phyloP scores from a whole-genome alignment of 2,888 invertebrate species.

The Agriotes lineatus region DNA sequence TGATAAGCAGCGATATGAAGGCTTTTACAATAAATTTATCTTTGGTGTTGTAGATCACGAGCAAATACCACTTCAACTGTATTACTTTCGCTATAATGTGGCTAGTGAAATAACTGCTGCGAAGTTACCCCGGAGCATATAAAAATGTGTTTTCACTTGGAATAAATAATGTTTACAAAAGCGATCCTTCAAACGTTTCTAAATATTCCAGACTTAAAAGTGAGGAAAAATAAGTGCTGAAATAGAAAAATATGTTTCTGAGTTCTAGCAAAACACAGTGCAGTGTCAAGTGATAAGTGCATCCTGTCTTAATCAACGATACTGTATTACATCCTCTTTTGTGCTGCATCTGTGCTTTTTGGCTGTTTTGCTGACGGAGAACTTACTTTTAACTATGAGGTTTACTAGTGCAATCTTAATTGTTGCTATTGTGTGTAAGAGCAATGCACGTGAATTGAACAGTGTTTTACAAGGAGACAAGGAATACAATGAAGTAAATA shows the following conservation, averaged over 20 bases:
- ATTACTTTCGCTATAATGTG: background rate
- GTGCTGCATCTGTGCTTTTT: constrained; percentile 1
- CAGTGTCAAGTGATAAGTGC: constrained; percentile 44
- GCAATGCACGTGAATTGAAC: background rate
- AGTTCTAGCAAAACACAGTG: constrained; percentile 6
- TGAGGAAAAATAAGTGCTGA: too few species aligned
- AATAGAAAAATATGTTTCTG: too few species aligned
- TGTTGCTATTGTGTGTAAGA: constrained; percentile 17
- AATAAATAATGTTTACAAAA: constrained; percentile 11
- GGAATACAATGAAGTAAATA: background rate
- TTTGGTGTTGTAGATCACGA: constrained; percentile 3
- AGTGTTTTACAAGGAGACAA: background rate
- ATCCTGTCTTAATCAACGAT: constrained; percentile 48
- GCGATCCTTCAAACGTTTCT: too few species aligned
- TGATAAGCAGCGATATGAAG: constrained; percentile 28
- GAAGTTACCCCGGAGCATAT: too few species aligned
- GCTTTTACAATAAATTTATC: constrained; percentile 37
- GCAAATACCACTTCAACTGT: background rate
- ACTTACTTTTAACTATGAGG: constrained; percentile 25
- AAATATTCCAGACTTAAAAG: too few species aligned
- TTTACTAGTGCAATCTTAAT: constrained; percentile 9
- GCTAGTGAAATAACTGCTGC: background rate
- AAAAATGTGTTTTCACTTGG: too few species aligned
- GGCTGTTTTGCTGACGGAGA: constrained; percentile 19
- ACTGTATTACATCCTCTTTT: constrained; percentile 46